Conservation (phyloP, 2,113 vertebrate genomes). For the Falco punctatus region DNA sequence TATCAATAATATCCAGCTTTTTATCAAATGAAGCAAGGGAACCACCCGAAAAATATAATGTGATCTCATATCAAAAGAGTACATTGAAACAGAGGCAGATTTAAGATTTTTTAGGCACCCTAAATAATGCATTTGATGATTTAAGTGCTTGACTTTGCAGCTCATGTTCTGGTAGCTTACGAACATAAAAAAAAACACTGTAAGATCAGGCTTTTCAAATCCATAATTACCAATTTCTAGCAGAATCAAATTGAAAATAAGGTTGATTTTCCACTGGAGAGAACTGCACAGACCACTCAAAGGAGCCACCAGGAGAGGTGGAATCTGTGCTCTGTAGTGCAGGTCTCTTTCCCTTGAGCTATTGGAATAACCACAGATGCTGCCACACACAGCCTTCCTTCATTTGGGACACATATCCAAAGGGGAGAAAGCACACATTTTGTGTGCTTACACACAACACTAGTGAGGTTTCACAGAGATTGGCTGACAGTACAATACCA, state of each 20-base stretch:
- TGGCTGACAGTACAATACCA: fast-evolving
- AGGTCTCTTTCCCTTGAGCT: neutral
- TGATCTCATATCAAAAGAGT: neutral
- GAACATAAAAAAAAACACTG: neutral
- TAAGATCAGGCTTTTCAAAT: neutral
- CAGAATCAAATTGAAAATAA: neutral
- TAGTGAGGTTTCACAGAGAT: neutral
- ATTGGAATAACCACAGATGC: neutral
- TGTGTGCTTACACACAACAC: neutral
- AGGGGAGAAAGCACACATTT: neutral
- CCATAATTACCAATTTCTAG: neutral
- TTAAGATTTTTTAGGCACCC: neutral
- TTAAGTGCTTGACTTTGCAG: neutral
- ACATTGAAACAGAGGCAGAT: neutral
- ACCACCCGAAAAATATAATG: neutral
- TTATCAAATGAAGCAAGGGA: neutral
- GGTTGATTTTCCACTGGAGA: neutral
- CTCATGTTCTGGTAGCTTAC: neutral
- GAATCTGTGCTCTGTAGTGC: neutral
- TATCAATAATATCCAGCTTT: neutral
- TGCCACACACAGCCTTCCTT: neutral
- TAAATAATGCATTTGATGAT: neutral
- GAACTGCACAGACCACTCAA: neutral
- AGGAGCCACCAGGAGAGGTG: neutral
- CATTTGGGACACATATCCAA: neutral